Evolutionary conservation across 2,797 vertebrate species (phyloP).

Genomic region (Periparus ater): DNA sequence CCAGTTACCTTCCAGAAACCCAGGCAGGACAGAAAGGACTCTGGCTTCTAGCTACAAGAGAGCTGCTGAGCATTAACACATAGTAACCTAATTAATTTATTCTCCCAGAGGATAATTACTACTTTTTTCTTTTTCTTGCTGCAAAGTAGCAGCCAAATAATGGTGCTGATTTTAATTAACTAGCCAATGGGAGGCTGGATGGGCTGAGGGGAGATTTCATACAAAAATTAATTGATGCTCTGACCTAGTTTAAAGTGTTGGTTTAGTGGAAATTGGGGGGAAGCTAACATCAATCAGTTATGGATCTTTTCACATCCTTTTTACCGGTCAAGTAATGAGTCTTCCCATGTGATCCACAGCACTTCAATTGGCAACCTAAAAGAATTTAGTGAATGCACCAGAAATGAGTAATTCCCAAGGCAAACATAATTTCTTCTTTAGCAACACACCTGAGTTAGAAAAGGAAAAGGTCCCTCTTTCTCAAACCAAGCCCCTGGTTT

Average conservation of each 20-base stretch:
- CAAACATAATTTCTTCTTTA: background rate
- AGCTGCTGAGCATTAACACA: background rate
- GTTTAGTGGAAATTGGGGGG: constrained; percentile 10
- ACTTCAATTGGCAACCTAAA: background rate
- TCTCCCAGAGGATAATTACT: background rate
- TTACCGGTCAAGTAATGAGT: background rate
- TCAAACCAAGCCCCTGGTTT: background rate
- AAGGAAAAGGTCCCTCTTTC: background rate
- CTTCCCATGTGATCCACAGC: background rate
- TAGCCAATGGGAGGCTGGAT: constrained; percentile 5
- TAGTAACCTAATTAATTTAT: constrained; percentile 1
- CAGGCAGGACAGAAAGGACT: background rate
- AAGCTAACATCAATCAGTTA: background rate
- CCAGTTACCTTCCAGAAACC: constrained; percentile 11
- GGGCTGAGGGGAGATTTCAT: background rate
- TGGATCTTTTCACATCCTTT: background rate
- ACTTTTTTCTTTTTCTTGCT: background rate
- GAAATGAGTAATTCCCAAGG: background rate
- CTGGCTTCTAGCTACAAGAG: background rate
- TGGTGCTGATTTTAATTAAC: constrained; percentile 50
- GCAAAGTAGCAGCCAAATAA: background rate
- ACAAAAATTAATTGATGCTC: constrained; percentile 51
- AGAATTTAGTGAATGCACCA: background rate
- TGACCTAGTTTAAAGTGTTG: constrained; percentile 18
- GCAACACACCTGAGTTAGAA: background rate